These are phyloP conservation scores for Cygnus atratus DNA, from an alignment of 2,113 vertebrate species.

Conservation along the genomic window DNA sequence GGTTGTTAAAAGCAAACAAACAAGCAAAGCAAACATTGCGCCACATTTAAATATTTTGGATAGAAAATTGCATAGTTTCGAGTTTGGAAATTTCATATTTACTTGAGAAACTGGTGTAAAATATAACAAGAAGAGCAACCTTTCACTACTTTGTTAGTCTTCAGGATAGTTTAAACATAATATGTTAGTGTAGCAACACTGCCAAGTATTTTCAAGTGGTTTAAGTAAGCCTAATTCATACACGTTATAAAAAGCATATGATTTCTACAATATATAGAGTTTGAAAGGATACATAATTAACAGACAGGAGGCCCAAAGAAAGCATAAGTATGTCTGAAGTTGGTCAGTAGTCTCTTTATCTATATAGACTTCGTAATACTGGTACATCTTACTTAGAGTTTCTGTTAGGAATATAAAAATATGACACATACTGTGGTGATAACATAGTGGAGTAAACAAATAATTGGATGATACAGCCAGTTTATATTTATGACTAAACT, in stretches of 20 bases:
- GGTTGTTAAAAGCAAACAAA: not conserved
- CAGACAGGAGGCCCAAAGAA: not conserved
- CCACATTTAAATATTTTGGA: not conserved
- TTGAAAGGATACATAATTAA: not conserved
- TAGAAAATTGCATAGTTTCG: not conserved
- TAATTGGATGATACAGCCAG: not conserved
- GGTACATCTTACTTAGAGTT: not conserved
- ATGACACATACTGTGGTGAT: not conserved
- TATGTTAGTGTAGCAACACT: not conserved
- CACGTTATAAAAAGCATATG: not conserved
- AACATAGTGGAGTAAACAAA: not conserved
- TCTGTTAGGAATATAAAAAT: not conserved
- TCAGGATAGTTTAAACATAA: not conserved
- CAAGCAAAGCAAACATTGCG: not conserved
- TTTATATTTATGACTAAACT: not conserved
- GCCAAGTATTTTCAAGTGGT: not conserved
- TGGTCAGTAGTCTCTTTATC: not conserved
- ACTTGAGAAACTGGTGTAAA: not conserved
- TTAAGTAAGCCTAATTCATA: slow-evolving; percentile 4
- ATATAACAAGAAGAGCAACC: not conserved
- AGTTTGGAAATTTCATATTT: not conserved
- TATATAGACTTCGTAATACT: not conserved
- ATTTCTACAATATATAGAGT: not conserved
- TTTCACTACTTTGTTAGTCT: not conserved
- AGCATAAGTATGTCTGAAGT: not conserved